These are phyloP conservation scores for Tragelaphus buxtoni DNA, from an alignment of 2,113 vertebrate genomes.

Conservation along the genomic window DNA sequence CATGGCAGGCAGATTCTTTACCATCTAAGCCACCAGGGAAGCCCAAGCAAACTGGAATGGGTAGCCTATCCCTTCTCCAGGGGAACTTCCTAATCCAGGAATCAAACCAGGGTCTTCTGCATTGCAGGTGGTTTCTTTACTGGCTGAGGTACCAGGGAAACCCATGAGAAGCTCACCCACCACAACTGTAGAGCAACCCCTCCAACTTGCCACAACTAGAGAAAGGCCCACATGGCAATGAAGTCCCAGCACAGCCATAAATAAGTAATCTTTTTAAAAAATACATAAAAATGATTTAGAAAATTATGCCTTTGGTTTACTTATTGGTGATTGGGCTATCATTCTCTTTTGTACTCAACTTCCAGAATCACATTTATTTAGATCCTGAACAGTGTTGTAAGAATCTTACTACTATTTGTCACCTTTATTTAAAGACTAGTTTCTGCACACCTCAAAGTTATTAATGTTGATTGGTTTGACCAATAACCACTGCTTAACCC, in stretches of 20 bases:
- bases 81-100: too few species aligned
- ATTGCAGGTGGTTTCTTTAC: neutral
- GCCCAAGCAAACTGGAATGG: too few species aligned
- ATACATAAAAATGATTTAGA: slow-evolving; percentile 32
- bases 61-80: too few species aligned
- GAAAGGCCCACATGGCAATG: neutral
- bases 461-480: slow-evolving; percentile 23
- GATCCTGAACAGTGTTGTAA: slow-evolving; percentile 18
- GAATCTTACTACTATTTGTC: slow-evolving; percentile 15
- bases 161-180: neutral
- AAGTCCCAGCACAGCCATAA: neutral
- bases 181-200: neutral
- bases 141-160: neutral
- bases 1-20: too few species aligned
- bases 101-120: neutral
- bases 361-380: slow-evolving; percentile 19
- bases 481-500: slow-evolving; percentile 24
- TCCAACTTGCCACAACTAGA: neutral
- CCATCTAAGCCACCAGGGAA: neutral
- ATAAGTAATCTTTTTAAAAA: neutral
- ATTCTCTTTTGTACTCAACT: neutral
- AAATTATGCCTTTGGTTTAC: slow-evolving; percentile 5
- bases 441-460: neutral
- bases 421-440: slow-evolving; percentile 49
- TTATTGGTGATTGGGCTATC: neutral